Percentiles rank a stretch among this genome's conserved stretches.
These are phyloP conservation scores for Chiroxiphia lanceolata DNA, from an alignment of 2,797 vertebrate genomes.

Conservation along the genomic window DNA sequence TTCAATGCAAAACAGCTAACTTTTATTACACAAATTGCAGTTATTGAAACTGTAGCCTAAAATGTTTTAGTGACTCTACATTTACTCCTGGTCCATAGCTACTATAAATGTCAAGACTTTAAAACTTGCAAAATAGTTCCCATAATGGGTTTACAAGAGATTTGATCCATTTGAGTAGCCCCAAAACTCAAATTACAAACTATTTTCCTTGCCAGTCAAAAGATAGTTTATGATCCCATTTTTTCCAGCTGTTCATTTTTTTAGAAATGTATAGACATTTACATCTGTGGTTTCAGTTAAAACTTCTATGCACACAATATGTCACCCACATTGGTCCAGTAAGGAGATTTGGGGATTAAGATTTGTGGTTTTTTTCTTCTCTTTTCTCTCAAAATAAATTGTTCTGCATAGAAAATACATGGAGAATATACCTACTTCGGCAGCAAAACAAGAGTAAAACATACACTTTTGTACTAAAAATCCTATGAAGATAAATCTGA, in stretches of 20 bases:
- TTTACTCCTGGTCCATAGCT: background rate
- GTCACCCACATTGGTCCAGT: background rate
- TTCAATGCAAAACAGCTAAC: background rate
- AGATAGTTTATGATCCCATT: background rate
- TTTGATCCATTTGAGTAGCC: background rate
- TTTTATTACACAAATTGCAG: background rate
- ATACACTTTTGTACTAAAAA: background rate
- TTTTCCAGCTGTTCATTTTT: background rate
- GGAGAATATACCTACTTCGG: background rate
- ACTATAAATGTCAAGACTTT: background rate
- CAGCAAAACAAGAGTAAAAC: background rate
- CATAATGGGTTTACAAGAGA: background rate
- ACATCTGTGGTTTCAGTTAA: background rate
- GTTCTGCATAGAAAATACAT: background rate
- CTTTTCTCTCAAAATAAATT: background rate
- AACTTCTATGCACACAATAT: background rate
- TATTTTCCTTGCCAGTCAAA: background rate
- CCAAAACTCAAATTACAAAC: background rate
- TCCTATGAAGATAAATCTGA: background rate
- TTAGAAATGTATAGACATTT: background rate
- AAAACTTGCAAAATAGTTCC: background rate
- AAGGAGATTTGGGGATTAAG: background rate
- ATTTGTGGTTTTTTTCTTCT: background rate
- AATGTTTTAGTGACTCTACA: background rate
- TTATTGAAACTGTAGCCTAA: background rate